Percentiles rank a stretch among this genome's conserved stretches.
Conservation (phyloP, 2,113 vertebrate species). For the Nicator chloris region DNA sequence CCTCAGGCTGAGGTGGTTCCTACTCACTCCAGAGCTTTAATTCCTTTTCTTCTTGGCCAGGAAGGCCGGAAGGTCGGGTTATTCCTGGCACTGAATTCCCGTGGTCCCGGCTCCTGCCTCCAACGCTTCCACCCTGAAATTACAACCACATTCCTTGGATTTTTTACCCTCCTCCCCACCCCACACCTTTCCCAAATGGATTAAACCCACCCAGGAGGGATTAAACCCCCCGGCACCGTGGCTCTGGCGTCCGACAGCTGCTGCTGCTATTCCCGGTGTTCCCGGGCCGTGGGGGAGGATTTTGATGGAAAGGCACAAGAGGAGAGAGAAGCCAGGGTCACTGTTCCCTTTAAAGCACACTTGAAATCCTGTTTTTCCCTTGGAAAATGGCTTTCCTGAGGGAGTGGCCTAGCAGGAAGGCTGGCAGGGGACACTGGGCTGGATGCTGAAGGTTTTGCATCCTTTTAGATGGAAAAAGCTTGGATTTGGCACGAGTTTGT, state of each 20-base stretch:
- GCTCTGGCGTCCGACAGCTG: not conserved
- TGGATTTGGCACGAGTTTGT: not conserved
- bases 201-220: not conserved
- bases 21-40: rapidly evolving
- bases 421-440: not conserved
- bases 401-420: not conserved
- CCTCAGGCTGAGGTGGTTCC: not conserved
- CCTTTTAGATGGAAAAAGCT: not conserved
- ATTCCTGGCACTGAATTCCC: not conserved
- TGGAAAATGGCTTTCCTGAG: not conserved
- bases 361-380: not conserved
- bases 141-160: not conserved
- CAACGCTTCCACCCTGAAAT: not conserved
- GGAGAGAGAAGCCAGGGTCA: not conserved
- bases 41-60: not conserved
- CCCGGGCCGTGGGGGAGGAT: rapidly evolving
- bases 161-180: not conserved
- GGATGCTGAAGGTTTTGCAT: not conserved
- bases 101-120: not conserved
- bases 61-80: not conserved
- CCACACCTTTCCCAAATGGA: not conserved
- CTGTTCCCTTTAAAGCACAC: rapidly evolving
- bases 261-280: constrained; percentile 6
- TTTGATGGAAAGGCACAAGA: not conserved
- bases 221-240: not conserved